These are phyloP conservation scores for Dexiosoma caninum DNA, from an alignment of 2,888 invertebrate genomes.

Conservation along the genomic window DNA sequence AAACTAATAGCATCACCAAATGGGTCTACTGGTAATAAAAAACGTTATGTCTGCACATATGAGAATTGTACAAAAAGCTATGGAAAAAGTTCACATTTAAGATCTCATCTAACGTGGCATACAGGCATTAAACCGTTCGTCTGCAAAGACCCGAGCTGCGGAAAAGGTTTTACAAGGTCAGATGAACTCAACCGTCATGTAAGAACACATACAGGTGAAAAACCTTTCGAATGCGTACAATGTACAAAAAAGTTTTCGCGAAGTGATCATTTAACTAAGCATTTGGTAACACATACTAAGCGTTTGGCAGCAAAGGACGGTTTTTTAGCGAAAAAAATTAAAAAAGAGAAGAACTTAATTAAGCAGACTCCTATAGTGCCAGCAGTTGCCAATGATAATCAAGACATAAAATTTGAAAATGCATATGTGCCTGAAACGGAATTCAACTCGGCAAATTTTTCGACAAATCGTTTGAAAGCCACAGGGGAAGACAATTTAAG, in stretches of 20 bases:
- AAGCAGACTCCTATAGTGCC: conserved; percentile 25
- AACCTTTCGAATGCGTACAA: conserved; percentile 73
- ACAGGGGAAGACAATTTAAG: conserved; percentile 43
- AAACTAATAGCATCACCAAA: conserved; percentile 69
- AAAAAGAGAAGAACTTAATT: conserved; percentile 55
- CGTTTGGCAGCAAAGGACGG: conserved; percentile 63
- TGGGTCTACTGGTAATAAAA: conserved; percentile 64
- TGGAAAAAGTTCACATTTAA: conserved; percentile 76
- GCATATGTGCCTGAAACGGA: neutral
- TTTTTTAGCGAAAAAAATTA: neutral
- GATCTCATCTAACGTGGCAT: conserved; percentile 76
- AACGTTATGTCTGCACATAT: conserved; percentile 73
- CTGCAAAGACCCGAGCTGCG: conserved; percentile 71
- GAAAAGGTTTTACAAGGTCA: conserved; percentile 75
- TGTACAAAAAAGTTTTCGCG: conserved; percentile 75
- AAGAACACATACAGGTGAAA: conserved; percentile 74
- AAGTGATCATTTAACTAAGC: conserved; percentile 75
- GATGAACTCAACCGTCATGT: conserved; percentile 74
- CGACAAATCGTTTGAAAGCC: neutral
- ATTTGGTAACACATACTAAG: conserved; percentile 73
- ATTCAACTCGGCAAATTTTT: neutral
- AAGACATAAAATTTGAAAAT: neutral
- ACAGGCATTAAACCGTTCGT: conserved; percentile 75
- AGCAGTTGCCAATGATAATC: neutral
- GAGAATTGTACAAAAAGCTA: conserved; percentile 74